phyloP scores from a whole-genome alignment of 2,797 vertebrate species.

The Hybognathus amarus region DNA sequence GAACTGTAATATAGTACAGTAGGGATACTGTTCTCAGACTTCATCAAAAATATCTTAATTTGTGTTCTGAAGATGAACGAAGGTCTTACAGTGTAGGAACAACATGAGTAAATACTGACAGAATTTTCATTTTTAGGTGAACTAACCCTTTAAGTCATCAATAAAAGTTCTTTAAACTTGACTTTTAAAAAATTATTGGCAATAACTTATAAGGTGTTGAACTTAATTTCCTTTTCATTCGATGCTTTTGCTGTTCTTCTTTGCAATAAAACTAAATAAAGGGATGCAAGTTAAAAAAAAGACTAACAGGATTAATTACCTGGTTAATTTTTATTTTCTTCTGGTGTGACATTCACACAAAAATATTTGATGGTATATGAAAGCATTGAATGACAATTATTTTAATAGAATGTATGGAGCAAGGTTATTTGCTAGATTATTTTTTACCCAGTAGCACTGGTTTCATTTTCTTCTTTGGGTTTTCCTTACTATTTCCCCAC shows the following conservation, averaged over 20 bases:
- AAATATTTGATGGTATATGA: background rate
- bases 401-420: background rate
- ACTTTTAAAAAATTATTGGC: no score
- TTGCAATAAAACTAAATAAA: background rate
- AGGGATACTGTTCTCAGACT: no score
- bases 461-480: background rate
- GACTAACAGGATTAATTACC: background rate
- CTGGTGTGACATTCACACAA: background rate
- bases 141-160: no score
- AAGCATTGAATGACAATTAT: background rate
- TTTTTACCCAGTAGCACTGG: background rate
- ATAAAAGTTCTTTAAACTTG: no score
- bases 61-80: no score
- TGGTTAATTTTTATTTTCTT: background rate
- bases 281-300: background rate
- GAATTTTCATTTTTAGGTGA: no score
- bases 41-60: no score
- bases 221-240: no score
- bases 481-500: background rate
- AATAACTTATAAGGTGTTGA: no score
- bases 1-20: slow-evolving; percentile 8
- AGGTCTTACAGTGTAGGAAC: no score
- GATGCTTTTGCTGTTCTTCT: background rate
- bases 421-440: background rate
- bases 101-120: no score